A percentile compares a stretch with the other conserved stretches of the same genome.
phyloP scores from a whole-genome alignment of 2,113 vertebrate species.

The Rhinopomastus cyanomelas region DNA sequence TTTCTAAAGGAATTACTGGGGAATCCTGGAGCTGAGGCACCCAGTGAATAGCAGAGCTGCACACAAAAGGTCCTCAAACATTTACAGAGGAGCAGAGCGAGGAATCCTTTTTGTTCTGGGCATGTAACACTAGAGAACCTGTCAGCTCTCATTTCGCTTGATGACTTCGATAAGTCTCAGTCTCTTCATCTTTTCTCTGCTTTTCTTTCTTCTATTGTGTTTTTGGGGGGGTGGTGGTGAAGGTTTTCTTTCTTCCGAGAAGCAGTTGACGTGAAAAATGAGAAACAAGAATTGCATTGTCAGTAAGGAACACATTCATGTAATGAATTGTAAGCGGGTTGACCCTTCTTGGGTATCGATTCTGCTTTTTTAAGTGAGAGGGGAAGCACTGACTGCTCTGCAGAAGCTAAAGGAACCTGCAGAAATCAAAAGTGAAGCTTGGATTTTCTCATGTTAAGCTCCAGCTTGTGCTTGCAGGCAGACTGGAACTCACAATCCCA shows the following conservation, averaged over 20 bases:
- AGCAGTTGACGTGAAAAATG: conserved; percentile 58
- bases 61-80: conserved; percentile 11
- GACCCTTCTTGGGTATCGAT: conserved; percentile 47
- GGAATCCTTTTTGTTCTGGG: conserved; percentile 51
- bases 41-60: neutral
- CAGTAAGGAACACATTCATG: conserved; percentile 20
- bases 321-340: conserved; percentile 54
- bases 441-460: conserved; percentile 10
- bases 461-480: neutral
- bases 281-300: conserved; percentile 28
- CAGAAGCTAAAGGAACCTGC: neutral
- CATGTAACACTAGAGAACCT: conserved; percentile 52
- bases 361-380: neutral
- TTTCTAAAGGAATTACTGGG: neutral
- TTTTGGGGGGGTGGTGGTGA: too few species aligned
- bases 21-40: neutral
- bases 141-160: conserved; percentile 53
- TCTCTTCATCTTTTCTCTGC: conserved; percentile 39
- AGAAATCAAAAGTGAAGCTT: conserved; percentile 10
- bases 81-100: neutral
- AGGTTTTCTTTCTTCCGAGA: neutral
- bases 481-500: too few species aligned
- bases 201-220: conserved; percentile 6
- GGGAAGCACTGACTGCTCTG: neutral
- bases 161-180: conserved; percentile 43